Conservation (phyloP, 1,140 invertebrate species). For the Chelonus insularis region DNA sequence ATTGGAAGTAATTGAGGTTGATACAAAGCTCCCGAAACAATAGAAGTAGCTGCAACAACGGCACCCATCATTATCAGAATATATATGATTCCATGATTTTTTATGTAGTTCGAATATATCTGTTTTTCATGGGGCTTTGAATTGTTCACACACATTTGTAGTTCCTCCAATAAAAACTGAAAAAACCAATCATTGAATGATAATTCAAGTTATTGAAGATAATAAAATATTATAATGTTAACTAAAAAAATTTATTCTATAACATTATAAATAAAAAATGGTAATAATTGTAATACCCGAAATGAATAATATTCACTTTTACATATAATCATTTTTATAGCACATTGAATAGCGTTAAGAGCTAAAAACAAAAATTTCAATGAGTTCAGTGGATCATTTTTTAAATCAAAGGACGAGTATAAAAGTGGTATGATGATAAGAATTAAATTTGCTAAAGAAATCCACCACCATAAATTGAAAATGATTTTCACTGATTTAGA, state of each 20-base stretch:
- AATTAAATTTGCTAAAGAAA: not conserved
- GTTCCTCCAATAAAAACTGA: conserved; percentile 4
- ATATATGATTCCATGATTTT: not conserved
- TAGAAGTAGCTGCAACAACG: not conserved
- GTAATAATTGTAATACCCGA: conserved; percentile 13
- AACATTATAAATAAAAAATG: not conserved
- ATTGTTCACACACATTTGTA: not conserved
- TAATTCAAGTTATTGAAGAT: not conserved
- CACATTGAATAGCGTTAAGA: not conserved
- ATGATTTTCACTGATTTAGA: not conserved
- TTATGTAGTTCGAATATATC: not conserved
- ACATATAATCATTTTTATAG: conserved; percentile 17
- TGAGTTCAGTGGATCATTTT: not conserved
- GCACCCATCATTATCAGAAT: not conserved
- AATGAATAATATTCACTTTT: conserved; percentile 5
- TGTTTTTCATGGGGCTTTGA: not conserved
- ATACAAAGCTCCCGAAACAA: conserved; percentile 22
- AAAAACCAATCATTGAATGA: not conserved
- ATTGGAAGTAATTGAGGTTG: conserved; percentile 20
- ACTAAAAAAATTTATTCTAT: not conserved
- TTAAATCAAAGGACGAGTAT: not conserved
- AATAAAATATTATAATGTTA: not conserved
- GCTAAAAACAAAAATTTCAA: conserved; percentile 8
- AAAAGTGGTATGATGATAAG: not conserved
- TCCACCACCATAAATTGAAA: conserved; percentile 10